Percentiles rank a stretch among this genome's conserved stretches.
Conservation (phyloP, 2,888 invertebrate genomes). For the Deilephila porcellus region DNA sequence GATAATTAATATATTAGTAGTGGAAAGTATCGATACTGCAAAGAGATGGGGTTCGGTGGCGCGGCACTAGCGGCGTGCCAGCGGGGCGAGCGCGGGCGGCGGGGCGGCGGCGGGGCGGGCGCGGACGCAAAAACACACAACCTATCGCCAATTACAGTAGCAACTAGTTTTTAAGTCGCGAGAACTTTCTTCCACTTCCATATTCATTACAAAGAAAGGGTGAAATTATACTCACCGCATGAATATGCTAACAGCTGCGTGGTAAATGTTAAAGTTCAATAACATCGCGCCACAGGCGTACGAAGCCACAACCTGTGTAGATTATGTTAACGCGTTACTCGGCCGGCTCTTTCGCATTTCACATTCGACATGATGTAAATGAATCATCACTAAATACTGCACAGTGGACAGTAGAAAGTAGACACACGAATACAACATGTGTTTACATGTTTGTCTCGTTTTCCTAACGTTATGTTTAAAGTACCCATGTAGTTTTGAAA, state of each 20-base stretch:
- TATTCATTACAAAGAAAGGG: conserved; percentile 82
- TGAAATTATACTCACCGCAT: conserved; percentile 76
- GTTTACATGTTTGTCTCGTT: too few species aligned
- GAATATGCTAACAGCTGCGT: conserved; percentile 74
- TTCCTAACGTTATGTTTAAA: neutral
- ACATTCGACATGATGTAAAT: neutral
- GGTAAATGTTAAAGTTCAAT: conserved; percentile 82
- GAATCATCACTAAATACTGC: neutral
- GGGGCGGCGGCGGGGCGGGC: conserved; percentile 29
- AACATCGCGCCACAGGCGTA: conserved; percentile 50
- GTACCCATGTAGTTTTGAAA: neutral
- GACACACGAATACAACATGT: too few species aligned
- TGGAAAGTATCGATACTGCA: conserved; percentile 22
- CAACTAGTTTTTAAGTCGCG: conserved; percentile 75
- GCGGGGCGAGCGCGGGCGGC: conserved; percentile 31
- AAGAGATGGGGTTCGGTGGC: neutral
- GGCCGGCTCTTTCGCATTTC: neutral
- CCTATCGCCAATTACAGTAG: conserved; percentile 74
- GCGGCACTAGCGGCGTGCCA: conserved; percentile 19
- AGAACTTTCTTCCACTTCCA: conserved; percentile 83
- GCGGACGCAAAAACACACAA: conserved; percentile 60
- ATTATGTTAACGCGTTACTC: neutral
- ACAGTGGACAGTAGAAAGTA: neutral
- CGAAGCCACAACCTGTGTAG: conserved; percentile 18
- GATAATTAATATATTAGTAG: neutral